A percentile compares a stretch with the other conserved stretches of the same genome.
Evolutionary conservation across 1,140 invertebrate species (phyloP).

Genomic region (Conus ventricosus): DNA sequence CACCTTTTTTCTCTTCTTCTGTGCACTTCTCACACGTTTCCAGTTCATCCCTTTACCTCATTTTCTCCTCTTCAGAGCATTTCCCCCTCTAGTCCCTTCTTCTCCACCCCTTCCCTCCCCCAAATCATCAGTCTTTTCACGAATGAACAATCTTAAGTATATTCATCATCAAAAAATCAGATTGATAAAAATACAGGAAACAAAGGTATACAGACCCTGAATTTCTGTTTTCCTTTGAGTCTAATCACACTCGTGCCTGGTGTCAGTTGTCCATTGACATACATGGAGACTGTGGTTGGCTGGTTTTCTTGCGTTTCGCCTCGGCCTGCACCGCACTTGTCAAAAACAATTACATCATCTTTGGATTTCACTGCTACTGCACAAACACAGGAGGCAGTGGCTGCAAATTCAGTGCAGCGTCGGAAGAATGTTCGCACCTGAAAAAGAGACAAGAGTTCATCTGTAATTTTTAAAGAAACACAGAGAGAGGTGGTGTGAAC

Average conservation of each 20-base stretch:
- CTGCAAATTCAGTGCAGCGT: constrained; percentile 40
- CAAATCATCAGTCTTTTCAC: too few relatives aligned
- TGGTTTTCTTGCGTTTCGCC: constrained; percentile 32
- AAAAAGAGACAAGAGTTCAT: neutral
- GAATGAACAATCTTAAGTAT: too few relatives aligned
- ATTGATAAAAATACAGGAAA: neutral
- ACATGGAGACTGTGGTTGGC: constrained; percentile 51
- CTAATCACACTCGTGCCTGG: constrained; percentile 47
- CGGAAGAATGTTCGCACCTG: constrained; percentile 50
- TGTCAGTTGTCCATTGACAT: constrained; percentile 58
- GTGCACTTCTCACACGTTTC: too few relatives aligned
- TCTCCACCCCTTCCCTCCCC: too few relatives aligned
- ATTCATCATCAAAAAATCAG: too few relatives aligned
- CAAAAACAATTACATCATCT: constrained; percentile 67
- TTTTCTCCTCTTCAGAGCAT: too few relatives aligned
- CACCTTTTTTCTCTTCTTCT: too few relatives aligned
- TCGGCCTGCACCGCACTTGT: constrained; percentile 53
- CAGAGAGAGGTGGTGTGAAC: neutral
- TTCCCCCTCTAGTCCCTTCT: too few relatives aligned
- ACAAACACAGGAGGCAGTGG: constrained; percentile 62
- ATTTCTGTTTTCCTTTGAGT: constrained; percentile 41
- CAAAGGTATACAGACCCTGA: constrained; percentile 33
- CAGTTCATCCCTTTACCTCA: too few relatives aligned
- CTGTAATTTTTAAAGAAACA: too few relatives aligned
- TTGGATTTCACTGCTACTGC: constrained; percentile 59